Base-by-base conservation (phyloP, 2,888 invertebrate species). In the Melinaea marsaeus region DNA sequence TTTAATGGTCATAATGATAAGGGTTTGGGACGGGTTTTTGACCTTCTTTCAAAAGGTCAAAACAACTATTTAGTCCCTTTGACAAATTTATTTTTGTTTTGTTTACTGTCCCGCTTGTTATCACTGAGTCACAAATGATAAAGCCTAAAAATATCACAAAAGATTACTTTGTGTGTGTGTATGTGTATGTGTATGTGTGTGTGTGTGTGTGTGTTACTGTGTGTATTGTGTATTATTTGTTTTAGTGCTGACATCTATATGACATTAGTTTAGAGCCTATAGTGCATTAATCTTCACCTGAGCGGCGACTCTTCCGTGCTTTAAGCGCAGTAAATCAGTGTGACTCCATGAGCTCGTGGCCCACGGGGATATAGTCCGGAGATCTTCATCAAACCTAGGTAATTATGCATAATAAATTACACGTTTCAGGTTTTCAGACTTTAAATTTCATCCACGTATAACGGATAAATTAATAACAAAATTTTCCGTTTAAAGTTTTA, bases 301-400 rank as follows among this genome's bases (percentile, higher is more conserved):
- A 22, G 95, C 95, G 22, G 95, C 95, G 58, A 96, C 92, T 89
- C 94, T 93, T 68, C 96, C 95, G 79, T 94, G 92, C 70, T 93
- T 93, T 69, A 96, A 83, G 60, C 95, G 89, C 33, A 93, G 93
- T 73, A 96, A 88, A 77, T 96, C 96, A 5, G 95, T 96, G 79
- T 96, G 95, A 73, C 94, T 95, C 95, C 95, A 95, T 63, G 93
- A 93, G 78, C 93, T 94, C 68, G 93, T 93, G 56, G 94, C 94
- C 95, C 95, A 95, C n/a, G 95, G 95, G 51, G 93, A 92, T 77
- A 94, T 91, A 64, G 93, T 93, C 66, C 94, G 91, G 69, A 95
- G 85, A 77, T 95, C 93, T 78, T 93, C 93, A 72, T 93, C 93
- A 75, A 93, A 93, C 73, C 92, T 91, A 57, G n/a, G 13, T 35